Conservation (phyloP, 2,113 vertebrate species). For the Hemibagrus wyckioides region DNA sequence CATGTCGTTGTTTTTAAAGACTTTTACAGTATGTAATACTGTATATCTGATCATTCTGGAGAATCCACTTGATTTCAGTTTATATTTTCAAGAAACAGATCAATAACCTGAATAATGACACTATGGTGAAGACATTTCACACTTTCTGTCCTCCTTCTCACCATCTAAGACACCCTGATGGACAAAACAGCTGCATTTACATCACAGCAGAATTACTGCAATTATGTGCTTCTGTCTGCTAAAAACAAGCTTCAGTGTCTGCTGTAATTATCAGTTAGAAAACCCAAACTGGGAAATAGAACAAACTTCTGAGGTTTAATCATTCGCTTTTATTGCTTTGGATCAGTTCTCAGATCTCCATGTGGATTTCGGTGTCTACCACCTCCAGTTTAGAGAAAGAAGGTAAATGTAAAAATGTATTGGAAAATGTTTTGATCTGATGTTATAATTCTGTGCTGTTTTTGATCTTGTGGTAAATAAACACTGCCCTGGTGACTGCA, state of each 20-base stretch:
- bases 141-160: not conserved
- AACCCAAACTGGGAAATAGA: conserved; percentile 2
- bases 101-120: not conserved
- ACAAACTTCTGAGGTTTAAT: conserved; percentile 16
- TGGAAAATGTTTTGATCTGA: not conserved
- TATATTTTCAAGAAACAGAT: too few species aligned
- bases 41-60: not conserved
- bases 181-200: conserved; percentile 5
- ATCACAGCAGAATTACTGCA: conserved; percentile 24
- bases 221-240: conserved; percentile 8
- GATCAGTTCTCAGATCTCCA: not conserved
- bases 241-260: conserved; percentile 25
- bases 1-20: not conserved
- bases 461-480: not conserved
- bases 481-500: not conserved
- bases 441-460: not conserved
- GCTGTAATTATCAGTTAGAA: conserved; percentile 28
- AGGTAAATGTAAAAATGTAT: not conserved
- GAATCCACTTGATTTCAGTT: not conserved
- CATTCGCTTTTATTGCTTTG: not conserved
- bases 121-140: not conserved
- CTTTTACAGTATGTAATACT: not conserved
- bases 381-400: not conserved
- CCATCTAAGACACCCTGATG: not conserved
- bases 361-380: not conserved